A percentile compares a stretch with the other conserved stretches of the same genome.
Evolutionary conservation across 2,113 vertebrate species (phyloP).

Genomic region (Strix aluco): DNA sequence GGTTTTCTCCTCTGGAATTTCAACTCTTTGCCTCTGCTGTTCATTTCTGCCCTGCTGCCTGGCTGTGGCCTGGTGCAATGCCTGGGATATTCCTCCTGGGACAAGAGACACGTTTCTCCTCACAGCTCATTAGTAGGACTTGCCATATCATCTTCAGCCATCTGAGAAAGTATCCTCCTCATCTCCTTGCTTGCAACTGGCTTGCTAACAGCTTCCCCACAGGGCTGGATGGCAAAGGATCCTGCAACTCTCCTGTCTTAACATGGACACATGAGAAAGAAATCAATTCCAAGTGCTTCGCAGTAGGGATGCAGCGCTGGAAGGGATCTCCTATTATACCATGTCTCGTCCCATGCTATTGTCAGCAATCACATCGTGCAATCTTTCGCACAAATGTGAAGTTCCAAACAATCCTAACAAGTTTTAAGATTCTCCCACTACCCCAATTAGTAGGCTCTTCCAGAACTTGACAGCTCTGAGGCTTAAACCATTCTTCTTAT

Average conservation of each 20-base stretch:
- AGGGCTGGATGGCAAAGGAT: conserved; percentile 17
- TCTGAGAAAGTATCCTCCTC: conserved; percentile 21
- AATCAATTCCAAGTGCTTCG: background rate
- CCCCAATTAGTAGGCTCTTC: conserved; percentile 30
- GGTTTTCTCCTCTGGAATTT: conserved; percentile 32
- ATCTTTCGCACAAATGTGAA: conserved; percentile 27
- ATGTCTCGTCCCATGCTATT: background rate
- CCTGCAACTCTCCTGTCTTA: conserved; percentile 30
- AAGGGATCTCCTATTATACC: conserved; percentile 48
- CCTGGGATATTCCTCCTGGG: conserved; percentile 10
- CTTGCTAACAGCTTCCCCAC: background rate
- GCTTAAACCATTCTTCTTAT: conserved; percentile 61
- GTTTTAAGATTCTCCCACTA: conserved; percentile 49
- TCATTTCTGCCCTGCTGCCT: background rate
- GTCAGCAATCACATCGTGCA: conserved; percentile 42
- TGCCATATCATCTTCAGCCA: conserved; percentile 21
- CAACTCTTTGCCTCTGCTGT: background rate
- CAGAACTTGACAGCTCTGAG: conserved; percentile 54
- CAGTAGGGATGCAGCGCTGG: conserved; percentile 8
- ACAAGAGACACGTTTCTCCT: conserved; percentile 10
- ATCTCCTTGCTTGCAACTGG: background rate
- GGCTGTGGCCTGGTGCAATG: background rate
- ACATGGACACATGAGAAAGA: background rate
- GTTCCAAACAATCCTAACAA: conserved; percentile 56
- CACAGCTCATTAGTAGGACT: conserved; percentile 1